phyloP scores from a whole-genome alignment of 1,140 invertebrate genomes.

The Lasioglossum baleicum region DNA sequence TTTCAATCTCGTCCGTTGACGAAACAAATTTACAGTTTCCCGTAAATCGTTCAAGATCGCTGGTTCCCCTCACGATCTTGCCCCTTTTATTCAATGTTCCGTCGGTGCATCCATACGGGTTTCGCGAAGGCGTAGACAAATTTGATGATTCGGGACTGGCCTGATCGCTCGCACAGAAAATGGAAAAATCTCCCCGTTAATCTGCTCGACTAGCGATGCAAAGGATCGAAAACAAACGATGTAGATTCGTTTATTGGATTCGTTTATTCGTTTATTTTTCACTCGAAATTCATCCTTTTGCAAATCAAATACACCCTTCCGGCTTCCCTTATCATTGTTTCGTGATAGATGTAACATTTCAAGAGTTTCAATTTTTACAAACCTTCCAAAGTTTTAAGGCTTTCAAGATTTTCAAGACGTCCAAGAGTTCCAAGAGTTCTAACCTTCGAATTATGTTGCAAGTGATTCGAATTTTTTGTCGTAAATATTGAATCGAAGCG shows the following conservation, averaged over 20 bases:
- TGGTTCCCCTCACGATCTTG: background rate
- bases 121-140: slow-evolving; percentile 1
- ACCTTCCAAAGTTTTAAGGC: too few species aligned
- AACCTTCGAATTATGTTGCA: too few species aligned
- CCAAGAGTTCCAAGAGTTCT: too few species aligned
- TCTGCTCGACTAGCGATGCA: background rate
- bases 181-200: background rate
- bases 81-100: slow-evolving; percentile 6
- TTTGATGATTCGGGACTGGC: slow-evolving; percentile 22
- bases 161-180: slow-evolving; percentile 34
- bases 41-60: slow-evolving; percentile 47
- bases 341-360: too few species aligned
- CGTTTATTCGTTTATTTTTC: too few species aligned
- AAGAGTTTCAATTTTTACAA: too few species aligned
- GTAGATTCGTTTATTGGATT: slow-evolving; percentile 8
- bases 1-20: slow-evolving; percentile 54
- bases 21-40: slow-evolving; percentile 65
- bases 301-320: too few species aligned
- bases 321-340: too few species aligned
- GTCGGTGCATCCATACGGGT: slow-evolving; percentile 8
- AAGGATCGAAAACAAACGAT: background rate
- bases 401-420: too few species aligned
- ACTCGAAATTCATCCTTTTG: too few species aligned
- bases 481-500: too few species aligned
- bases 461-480: too few species aligned